Evolutionary conservation across 2,113 vertebrate species (phyloP).

Genomic region (Hyla sarda): DNA sequence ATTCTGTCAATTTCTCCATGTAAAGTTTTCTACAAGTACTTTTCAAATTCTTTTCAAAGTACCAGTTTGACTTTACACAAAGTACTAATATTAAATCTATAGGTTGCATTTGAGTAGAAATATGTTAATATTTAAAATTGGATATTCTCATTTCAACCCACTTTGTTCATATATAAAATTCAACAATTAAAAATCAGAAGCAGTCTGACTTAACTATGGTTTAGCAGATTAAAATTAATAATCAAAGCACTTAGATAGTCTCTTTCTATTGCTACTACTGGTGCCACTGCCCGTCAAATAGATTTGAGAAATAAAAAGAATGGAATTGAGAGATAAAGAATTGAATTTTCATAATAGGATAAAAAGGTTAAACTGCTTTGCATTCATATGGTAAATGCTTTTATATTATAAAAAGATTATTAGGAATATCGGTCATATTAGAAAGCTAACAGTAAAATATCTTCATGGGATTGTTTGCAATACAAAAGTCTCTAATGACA

Average conservation of each 20-base stretch:
- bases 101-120: not conserved
- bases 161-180: not conserved
- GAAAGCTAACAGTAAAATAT: conserved; percentile 51
- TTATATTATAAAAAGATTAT: conserved; percentile 62
- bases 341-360: conserved; percentile 62
- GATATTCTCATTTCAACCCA: not conserved
- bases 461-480: conserved; percentile 49
- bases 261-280: conserved; percentile 37
- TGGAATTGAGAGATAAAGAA: conserved; percentile 51
- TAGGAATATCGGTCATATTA: conserved; percentile 60
- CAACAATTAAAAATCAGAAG: conserved; percentile 44
- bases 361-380: conserved; percentile 58
- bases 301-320: conserved; percentile 41
- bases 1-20: too few relatives aligned
- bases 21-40: too few relatives aligned
- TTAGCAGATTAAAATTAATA: conserved; percentile 53
- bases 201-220: not conserved
- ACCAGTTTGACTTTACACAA: too few relatives aligned
- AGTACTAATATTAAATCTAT: not conserved
- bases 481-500: conserved; percentile 45
- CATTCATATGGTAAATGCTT: conserved; percentile 56
- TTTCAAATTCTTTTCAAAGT: too few relatives aligned
- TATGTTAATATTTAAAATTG: not conserved
- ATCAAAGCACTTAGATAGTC: conserved; percentile 41
- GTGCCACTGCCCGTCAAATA: conserved; percentile 46